A percentile compares a stretch with the other conserved stretches of the same genome.
These are phyloP conservation scores for Crotalus tigris DNA, from an alignment of 2,113 vertebrate species.

Conservation along the genomic window DNA sequence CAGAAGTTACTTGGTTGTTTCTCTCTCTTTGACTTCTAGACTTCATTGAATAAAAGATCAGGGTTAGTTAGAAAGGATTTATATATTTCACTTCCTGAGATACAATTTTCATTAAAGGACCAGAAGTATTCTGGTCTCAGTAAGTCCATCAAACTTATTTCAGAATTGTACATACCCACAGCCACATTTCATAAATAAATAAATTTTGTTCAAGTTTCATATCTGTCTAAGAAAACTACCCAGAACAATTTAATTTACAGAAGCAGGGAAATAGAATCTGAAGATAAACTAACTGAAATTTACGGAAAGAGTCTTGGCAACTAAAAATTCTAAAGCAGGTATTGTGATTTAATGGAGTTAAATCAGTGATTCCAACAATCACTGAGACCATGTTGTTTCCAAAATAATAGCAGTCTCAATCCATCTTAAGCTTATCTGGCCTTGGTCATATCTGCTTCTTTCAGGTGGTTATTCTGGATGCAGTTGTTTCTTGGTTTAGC, in stretches of 20 bases:
- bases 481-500: not conserved
- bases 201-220: not conserved
- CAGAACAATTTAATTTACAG: not conserved
- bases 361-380: not conserved
- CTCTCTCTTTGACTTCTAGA: not conserved
- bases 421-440: not conserved
- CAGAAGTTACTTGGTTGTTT: not conserved
- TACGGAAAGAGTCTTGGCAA: not conserved
- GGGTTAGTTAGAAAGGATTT: accelerated
- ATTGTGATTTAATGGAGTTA: not conserved
- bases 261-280: not conserved
- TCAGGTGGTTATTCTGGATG: not conserved
- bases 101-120: not conserved
- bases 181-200: not conserved
- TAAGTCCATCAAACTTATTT: not conserved
- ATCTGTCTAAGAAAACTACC: not conserved
- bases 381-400: not conserved
- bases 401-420: not conserved
- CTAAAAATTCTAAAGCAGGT: not conserved
- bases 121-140: not conserved
- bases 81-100: not conserved
- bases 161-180: not conserved
- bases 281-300: not conserved
- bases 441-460: not conserved
- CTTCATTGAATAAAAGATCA: not conserved